phyloP scores from a whole-genome alignment of 2,113 vertebrate species.

The Melanotaenia duboulayi region DNA sequence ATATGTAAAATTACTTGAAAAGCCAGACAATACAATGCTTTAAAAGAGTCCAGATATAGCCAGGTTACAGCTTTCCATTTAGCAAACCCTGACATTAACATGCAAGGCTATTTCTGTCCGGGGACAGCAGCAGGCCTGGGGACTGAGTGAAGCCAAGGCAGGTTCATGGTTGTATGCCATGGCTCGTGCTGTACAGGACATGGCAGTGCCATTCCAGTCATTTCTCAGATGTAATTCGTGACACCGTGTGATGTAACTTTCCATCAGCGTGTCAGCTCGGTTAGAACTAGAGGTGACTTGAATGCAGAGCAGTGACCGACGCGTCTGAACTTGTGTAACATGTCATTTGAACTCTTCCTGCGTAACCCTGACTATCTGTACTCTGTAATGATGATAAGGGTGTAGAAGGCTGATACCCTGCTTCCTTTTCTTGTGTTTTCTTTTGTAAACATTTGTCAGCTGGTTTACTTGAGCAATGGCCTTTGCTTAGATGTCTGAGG shows the following conservation, averaged over 20 bases:
- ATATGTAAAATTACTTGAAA: not conserved
- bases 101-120: slow-evolving; percentile 49
- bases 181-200: slow-evolving; percentile 63
- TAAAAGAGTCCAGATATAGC: slow-evolving; percentile 1
- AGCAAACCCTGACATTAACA: slow-evolving; percentile 25
- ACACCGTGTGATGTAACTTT: slow-evolving; percentile 68
- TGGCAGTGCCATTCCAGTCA: slow-evolving; percentile 56
- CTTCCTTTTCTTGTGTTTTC: not conserved
- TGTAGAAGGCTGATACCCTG: slow-evolving; percentile 5
- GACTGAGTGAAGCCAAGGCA: not conserved
- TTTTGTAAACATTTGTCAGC: slow-evolving; percentile 24
- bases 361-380: slow-evolving; percentile 5
- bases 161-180: slow-evolving; percentile 46
- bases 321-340: slow-evolving; percentile 7
- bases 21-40: not conserved
- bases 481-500: not conserved
- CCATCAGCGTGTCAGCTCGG: slow-evolving; percentile 9
- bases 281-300: slow-evolving; percentile 31
- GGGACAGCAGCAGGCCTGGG: slow-evolving; percentile 15
- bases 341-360: slow-evolving; percentile 7
- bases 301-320: slow-evolving; percentile 6
- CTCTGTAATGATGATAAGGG: slow-evolving; percentile 11
- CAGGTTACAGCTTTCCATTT: slow-evolving; percentile 27
- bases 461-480: slow-evolving; percentile 24
- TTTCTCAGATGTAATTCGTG: slow-evolving; percentile 45